Evolutionary conservation across 2,113 vertebrate species (phyloP), one percentile per base, ranked within the genome.

Genomic region (Tragelaphus imberbis): DNA sequence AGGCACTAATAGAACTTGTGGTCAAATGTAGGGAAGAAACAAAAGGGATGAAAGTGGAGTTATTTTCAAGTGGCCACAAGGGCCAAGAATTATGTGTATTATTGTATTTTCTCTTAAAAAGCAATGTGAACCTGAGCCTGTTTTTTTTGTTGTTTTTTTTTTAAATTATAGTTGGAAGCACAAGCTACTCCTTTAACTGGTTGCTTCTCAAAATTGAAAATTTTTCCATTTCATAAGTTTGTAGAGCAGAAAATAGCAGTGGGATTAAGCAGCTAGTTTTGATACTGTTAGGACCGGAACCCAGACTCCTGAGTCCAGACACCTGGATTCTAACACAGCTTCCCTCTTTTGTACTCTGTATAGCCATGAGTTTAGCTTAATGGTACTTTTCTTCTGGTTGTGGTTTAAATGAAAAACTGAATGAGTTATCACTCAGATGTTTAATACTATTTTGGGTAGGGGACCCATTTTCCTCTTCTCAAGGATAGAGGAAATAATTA

Each of bases 401-500:
- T 88, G 47, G 68, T 49, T 88, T 79, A 90, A 84, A 49, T 93
- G 80, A 95, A 63, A 68, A 90, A 90, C 75, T 79, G 33, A 30
- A 12, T 79, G 82, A 36, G 25, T 61, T 87, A 58, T 51, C 47
- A 87, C 13, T 95, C 40, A 93, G 30, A 65, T 71, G 19, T 27
- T 95, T 81, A 58, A 53, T 80, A 92, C 47, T 89, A 2, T 89
- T 93, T 90, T 77, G 40, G 8, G 2, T 44, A 36, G 27, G 44
- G 44, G 49, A 93, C 14, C 61, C 71, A 82, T 96, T 97, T 91
- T 92, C 44, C 77, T 51, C 88, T 63, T 55, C 33, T 88, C 90
- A 89, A 55, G 79, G 25, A 92, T 88, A 49, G 58, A 91, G 40
- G n/a, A 95, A 91, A 85, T 97, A 90, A 79, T 96, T 86, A 92